Evolutionary conservation across 2,113 vertebrate genomes (phyloP).

Genomic region (Hylia prasina): DNA sequence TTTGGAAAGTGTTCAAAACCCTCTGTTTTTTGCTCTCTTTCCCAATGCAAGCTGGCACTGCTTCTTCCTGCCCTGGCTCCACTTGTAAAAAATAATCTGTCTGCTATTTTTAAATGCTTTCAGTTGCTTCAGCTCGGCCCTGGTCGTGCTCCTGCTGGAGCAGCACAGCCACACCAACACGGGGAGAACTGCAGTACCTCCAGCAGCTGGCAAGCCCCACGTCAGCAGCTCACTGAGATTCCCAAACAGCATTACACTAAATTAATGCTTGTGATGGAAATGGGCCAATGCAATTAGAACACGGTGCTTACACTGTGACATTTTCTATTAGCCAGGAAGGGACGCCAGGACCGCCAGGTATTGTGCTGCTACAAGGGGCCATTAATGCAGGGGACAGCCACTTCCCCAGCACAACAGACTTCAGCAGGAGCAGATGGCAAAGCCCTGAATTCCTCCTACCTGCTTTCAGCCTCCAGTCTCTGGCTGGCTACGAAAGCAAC

Average conservation of each 20-base stretch:
- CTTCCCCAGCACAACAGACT: not conserved
- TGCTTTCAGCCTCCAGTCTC: not conserved
- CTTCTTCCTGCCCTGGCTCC: not conserved
- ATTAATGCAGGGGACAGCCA: not conserved
- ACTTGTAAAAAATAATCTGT: not conserved
- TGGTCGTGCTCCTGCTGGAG: not conserved
- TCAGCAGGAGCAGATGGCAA: not conserved
- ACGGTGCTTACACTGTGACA: not conserved
- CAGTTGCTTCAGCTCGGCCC: not conserved
- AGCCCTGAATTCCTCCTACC: not conserved
- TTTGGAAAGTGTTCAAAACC: not conserved
- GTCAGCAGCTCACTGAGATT: not conserved
- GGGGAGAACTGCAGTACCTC: not conserved
- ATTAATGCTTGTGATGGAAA: slow-evolving; percentile 52
- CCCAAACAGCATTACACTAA: not conserved
- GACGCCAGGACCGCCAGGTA: not conserved
- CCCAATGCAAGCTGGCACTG: not conserved
- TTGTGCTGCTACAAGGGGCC: not conserved
- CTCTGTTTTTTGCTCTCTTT: not conserved
- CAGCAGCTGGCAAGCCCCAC: slow-evolving; percentile 12
- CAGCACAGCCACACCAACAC: not conserved
- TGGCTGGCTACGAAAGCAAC: not conserved
- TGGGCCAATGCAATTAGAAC: slow-evolving; percentile 6
- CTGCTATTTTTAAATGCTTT: not conserved
- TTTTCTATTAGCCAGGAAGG: slow-evolving; percentile 12